Evolutionary conservation across 2,888 invertebrate species (phyloP).

Genomic region (Aquatica leii): DNA sequence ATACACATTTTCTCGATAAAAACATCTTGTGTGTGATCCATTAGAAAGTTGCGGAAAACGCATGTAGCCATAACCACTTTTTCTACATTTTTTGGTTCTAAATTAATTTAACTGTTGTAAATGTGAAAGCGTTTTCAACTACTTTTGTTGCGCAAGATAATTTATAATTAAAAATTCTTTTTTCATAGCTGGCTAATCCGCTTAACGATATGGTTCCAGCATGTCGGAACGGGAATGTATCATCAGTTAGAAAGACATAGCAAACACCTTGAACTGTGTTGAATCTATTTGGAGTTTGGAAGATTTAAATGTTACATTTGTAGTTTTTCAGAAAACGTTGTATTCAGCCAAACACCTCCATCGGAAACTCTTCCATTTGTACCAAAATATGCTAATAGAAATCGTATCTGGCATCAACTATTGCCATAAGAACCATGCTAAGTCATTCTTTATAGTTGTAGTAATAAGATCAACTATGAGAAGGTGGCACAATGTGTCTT

Average conservation of each 20-base stretch:
- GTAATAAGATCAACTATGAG: neutral
- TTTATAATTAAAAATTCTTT: constrained; percentile 1
- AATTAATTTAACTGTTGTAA: constrained; percentile 35
- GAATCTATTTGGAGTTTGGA: no score
- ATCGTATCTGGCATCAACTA: constrained; percentile 6
- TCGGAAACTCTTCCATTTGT: no score
- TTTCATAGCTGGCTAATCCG: neutral
- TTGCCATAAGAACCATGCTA: constrained; percentile 1
- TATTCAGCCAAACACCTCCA: no score
- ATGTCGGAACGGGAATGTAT: no score
- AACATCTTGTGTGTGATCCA: constrained; percentile 23
- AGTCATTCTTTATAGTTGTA: no score
- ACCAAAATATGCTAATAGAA: no score
- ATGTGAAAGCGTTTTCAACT: constrained; percentile 27
- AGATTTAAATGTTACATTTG: no score
- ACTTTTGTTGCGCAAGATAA: constrained; percentile 1
- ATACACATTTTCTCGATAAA: constrained; percentile 31
- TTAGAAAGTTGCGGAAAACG: constrained; percentile 36
- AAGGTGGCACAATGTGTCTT: constrained; percentile 1
- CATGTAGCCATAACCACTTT: constrained; percentile 39
- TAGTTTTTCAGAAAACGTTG: no score
- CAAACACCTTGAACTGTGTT: no score
- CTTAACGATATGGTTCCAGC: no score
- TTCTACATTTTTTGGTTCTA: constrained; percentile 39
- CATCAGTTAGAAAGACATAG: neutral